These are phyloP conservation scores for Tetragonula clypearis DNA, from an alignment of 1,140 invertebrate species.

Conservation along the genomic window DNA sequence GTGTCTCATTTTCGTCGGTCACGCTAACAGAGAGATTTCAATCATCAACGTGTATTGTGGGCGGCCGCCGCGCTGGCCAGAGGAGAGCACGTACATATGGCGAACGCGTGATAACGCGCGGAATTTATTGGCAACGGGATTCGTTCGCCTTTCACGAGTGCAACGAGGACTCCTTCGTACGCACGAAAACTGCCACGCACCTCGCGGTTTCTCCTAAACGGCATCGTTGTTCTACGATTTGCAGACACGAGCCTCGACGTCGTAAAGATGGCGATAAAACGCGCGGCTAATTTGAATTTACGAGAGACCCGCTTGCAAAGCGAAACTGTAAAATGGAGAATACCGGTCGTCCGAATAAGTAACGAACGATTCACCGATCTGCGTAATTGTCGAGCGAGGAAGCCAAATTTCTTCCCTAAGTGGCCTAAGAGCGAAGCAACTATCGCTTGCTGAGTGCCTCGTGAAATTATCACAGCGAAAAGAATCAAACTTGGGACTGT, in stretches of 20 bases:
- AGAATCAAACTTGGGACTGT: too few relatives aligned
- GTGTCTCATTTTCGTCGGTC: conserved; percentile 39
- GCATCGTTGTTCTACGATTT: background rate
- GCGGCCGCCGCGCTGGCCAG: conserved; percentile 2
- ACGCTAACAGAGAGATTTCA: conserved; percentile 49
- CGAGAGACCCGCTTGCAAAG: background rate
- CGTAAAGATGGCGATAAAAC: conserved; percentile 1
- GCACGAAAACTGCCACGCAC: background rate
- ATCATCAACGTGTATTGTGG: conserved; percentile 53
- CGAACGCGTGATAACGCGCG: conserved; percentile 52
- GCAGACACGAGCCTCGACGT: background rate
- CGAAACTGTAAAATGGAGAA: background rate
- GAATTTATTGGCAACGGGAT: conserved; percentile 54
- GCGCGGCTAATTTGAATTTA: conserved; percentile 30
- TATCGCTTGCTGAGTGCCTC: too few relatives aligned
- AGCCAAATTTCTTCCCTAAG: too few relatives aligned
- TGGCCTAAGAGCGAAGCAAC: too few relatives aligned
- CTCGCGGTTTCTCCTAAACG: background rate
- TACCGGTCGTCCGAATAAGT: background rate
- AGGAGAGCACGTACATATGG: conserved; percentile 50
- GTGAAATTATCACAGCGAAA: too few relatives aligned
- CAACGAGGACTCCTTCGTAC: background rate
- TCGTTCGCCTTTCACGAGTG: conserved; percentile 41
- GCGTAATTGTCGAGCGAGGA: too few relatives aligned
- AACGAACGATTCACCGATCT: background rate